Evolutionary conservation across 2,797 vertebrate genomes (phyloP), one percentile per base, ranked within the genome.

Genomic region (Sebastolobus alascanus): DNA sequence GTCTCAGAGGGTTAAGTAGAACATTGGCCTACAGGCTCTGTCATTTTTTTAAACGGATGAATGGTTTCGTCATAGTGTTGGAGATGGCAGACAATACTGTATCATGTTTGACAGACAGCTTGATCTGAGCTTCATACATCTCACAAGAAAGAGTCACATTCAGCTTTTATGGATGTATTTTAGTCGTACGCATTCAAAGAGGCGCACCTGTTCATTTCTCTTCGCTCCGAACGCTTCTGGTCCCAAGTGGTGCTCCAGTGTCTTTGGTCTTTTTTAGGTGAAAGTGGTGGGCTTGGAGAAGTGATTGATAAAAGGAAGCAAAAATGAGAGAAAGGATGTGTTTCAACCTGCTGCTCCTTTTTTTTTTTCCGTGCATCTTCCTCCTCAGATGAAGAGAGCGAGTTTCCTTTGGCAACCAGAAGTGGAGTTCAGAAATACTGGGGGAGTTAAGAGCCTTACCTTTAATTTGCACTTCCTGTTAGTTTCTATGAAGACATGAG

Each of bases 351-450:
- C 59, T 69, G 59, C 25, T 2, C 67, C 29, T 20, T 20, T 58
- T 5, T 58, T 58, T 37, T 22, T 63, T 76, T 63, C 6, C 37
- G 68, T 37, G 35, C 8, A 0, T 55, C 65, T 2, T 77, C 64
- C 22, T 59, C 55, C 4, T 29, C 31, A 3, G 38, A 8, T 56
- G 37, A 59, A 80, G 75, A 75, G 73, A 16, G 27, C 25, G 1
- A 20, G 75, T 90, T 86, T 87, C 75, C 79, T 82, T 68, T 87
- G 70, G 83, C 79, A 87, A 90, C 92, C 65, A 52, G 33, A 71
- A 56, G 68, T 64, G 60, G 35, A 75, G 65, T 22, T 50, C 60
- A 74, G 61, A 55, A 84, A 84, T 16, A 60, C 35, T 8, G 72
- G 22, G 50, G 54, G 37, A 60, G 63, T 38, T 16, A 29, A 75